Base-by-base conservation (phyloP, 1,140 invertebrate genomes). In the Araneus ventricosus region DNA sequence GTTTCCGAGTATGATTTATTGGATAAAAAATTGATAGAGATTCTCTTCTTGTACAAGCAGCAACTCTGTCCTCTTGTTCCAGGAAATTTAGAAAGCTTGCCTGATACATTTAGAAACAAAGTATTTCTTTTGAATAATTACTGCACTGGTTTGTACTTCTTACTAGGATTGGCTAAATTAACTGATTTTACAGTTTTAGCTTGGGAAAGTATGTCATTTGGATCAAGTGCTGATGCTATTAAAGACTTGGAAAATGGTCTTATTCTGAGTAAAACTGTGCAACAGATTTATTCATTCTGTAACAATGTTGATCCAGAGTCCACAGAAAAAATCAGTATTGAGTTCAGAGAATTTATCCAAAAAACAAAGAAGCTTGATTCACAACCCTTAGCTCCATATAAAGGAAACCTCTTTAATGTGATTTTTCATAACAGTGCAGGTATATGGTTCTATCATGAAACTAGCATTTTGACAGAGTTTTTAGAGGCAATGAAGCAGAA, bases 401-500 rank as follows among this genome's bases (percentile, higher is more conserved):
- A 82, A 67, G 79, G 92, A 17, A 88, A 93, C 84, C 75, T 93
- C 5, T 93, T 93, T 67, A 93, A 93, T 89, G 34, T 75, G 5
- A 57, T 93, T 79, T 93, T 93, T 24, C 92, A 93, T 82, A 93
- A 93, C 30, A 93, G 79, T 89, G 92, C 92, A n/a, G 92, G 92
- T 17, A 67, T 93, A 24, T 93, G 92, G 92, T 93, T 93, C 34
- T 93, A 93, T 67, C 87, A 89, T 88, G 92, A 93, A 93, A 85
- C 59, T 41, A 87, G 86, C 6, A 52, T 93, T 7, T 34, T 89
- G n/a, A 52, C 24, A 17, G 92, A 93, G 39, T 93, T 93, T 89
- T 70, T 84, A 63, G 87, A 93, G 34, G 85, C 52, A 79, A 61
- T 59, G 75, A 93, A 93, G 70, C 41, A 82, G 52, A 93, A 93